phyloP scores from a whole-genome alignment of 2,113 vertebrate species.

The Vidua chalybeata region DNA sequence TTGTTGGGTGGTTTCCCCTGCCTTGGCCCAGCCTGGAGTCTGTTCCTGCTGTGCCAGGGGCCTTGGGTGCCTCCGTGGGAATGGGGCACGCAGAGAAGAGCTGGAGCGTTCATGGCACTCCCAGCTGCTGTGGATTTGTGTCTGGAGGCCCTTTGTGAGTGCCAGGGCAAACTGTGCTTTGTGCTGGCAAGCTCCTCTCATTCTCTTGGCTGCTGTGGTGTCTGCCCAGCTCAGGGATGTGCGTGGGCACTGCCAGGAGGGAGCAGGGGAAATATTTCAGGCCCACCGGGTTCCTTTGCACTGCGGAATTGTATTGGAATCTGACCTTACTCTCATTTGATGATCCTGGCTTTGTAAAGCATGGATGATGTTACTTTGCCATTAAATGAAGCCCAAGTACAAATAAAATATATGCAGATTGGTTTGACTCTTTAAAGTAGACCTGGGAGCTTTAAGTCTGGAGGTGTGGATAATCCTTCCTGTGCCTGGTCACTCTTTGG shows the following conservation, averaged over 20 bases:
- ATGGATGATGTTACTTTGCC: neutral
- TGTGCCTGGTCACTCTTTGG: neutral
- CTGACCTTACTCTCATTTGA: neutral
- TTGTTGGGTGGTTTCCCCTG: neutral
- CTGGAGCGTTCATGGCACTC: accelerated
- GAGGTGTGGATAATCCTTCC: neutral
- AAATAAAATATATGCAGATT: neutral
- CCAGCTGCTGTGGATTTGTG: neutral
- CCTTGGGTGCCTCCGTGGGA: neutral
- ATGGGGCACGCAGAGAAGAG: accelerated
- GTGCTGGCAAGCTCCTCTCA: neutral
- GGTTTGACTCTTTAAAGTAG: neutral
- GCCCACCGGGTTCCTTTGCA: neutral
- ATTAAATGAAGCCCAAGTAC: neutral
- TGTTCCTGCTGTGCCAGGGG: neutral
- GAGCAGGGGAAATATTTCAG: neutral
- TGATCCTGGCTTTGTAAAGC: neutral
- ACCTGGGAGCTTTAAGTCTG: neutral
- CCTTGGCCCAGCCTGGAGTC: neutral
- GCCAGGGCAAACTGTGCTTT: neutral
- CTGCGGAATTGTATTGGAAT: neutral
- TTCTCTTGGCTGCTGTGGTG: neutral
- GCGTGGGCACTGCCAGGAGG: neutral
- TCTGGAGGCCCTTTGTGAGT: neutral
- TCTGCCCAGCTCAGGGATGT: neutral